phyloP scores from a whole-genome alignment of 1,140 invertebrate genomes.

The Lucilia sericata region DNA sequence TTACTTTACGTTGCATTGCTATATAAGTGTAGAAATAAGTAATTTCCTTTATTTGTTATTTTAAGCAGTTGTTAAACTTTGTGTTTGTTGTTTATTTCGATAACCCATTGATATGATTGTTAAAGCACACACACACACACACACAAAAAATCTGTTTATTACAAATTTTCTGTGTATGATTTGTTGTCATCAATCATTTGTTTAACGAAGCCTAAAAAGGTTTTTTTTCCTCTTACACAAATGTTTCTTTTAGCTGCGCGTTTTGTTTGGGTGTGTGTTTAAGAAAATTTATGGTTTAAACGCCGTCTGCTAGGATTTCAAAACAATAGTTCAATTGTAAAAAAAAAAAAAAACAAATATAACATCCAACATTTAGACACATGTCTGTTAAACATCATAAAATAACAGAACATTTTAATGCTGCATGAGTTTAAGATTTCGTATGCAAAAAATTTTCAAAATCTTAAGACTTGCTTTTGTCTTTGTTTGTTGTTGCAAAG shows the following conservation, averaged over 20 bases:
- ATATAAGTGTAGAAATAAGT: not conserved
- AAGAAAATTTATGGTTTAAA: conserved; percentile 18
- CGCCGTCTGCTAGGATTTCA: not conserved
- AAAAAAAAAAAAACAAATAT: not conserved
- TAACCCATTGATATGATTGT: not conserved
- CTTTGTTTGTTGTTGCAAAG: not conserved
- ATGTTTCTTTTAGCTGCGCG: not conserved
- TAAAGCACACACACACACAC: not conserved
- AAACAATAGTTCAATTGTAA: not conserved
- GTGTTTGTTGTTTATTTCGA: not conserved
- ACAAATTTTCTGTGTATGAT: not conserved
- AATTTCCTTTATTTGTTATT: conserved; percentile 3
- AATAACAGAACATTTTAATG: conserved; percentile 18
- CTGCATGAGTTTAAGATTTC: not conserved
- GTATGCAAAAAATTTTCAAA: not conserved
- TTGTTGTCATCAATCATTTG: conserved; percentile 21
- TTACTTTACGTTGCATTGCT: not conserved
- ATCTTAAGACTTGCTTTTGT: not conserved
- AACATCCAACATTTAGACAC: not conserved
- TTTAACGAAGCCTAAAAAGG: conserved; percentile 20
- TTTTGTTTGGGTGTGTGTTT: not conserved
- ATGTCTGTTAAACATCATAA: conserved; percentile 5
- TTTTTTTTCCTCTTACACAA: not conserved
- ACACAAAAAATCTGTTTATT: not conserved
- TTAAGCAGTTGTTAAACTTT: not conserved